A percentile compares a stretch with the other conserved stretches of the same genome.
Evolutionary conservation across 2,888 invertebrate genomes (phyloP).

Genomic region (Acronicta alni): DNA sequence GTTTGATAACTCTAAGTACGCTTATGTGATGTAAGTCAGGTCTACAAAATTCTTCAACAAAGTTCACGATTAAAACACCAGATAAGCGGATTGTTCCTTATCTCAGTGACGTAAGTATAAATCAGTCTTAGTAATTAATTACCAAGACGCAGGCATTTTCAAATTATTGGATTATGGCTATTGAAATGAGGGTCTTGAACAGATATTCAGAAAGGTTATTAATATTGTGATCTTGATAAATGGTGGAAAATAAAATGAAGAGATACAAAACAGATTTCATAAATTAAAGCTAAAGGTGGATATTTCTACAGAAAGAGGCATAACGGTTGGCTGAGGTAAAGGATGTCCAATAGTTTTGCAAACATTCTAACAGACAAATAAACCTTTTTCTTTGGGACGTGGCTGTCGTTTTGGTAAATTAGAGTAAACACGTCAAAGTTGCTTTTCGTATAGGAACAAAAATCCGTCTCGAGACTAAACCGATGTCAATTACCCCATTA

Average conservation of each 20-base stretch:
- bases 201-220: conserved; percentile 30
- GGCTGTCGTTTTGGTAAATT: conserved; percentile 3
- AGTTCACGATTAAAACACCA: conserved; percentile 22
- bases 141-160: conserved; percentile 16
- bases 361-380: neutral
- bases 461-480: conserved; percentile 8
- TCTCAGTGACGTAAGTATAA: conserved; percentile 44
- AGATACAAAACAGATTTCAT: conserved; percentile 12
- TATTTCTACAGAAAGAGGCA: conserved; percentile 2
- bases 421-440: conserved; percentile 11
- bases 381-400: conserved; percentile 16
- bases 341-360: neutral
- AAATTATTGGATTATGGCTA: conserved; percentile 40
- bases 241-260: conserved; percentile 23
- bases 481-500: conserved; percentile 12
- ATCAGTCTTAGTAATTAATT: conserved; percentile 43
- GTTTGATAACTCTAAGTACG: conserved; percentile 34
- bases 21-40: conserved; percentile 47
- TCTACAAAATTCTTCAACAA: conserved; percentile 33
- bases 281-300: neutral
- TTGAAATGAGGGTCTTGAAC: conserved; percentile 29
- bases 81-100: conserved; percentile 41
- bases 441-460: conserved; percentile 11
- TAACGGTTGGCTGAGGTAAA: neutral
- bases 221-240: conserved; percentile 42